Percentiles rank a stretch among this genome's conserved stretches.
Conservation (phyloP, 1,140 invertebrate species). For the Mercenaria mercenaria region DNA sequence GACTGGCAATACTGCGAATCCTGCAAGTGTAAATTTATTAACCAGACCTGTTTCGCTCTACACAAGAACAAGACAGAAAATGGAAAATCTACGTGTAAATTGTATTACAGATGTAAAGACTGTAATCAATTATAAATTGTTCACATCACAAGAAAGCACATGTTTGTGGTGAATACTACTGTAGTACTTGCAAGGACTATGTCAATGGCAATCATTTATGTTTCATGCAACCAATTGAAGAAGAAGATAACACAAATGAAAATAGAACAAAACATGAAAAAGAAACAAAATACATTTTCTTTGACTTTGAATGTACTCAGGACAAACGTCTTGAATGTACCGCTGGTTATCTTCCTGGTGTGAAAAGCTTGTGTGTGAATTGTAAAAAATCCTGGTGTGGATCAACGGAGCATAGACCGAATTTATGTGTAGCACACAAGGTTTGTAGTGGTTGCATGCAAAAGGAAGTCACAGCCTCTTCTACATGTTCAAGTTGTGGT, state of each 20-base stretch:
- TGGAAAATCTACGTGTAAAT: constrained; percentile 17
- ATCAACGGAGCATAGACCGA: not conserved
- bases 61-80: not conserved
- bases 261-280: not conserved
- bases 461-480: not conserved
- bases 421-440: not conserved
- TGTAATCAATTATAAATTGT: constrained; percentile 22
- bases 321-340: not conserved
- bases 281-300: constrained; percentile 47
- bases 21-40: no score
- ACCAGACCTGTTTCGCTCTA: not conserved
- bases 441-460: constrained; percentile 12
- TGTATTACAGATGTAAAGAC: constrained; percentile 26
- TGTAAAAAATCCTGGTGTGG: constrained; percentile 41
- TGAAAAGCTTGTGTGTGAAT: not conserved
- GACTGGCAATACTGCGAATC: no score
- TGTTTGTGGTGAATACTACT: constrained; percentile 29
- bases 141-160: constrained; percentile 40
- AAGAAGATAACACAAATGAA: not conserved
- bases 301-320: constrained; percentile 40
- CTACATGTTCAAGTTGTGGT: constrained; percentile 3
- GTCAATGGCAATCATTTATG: constrained; percentile 17
- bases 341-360: not conserved
- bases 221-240: constrained; percentile 3
- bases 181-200: constrained; percentile 31